These are phyloP conservation scores for Crepidodera aurea DNA, from an alignment of 2,888 invertebrate genomes.

Conservation along the genomic window DNA sequence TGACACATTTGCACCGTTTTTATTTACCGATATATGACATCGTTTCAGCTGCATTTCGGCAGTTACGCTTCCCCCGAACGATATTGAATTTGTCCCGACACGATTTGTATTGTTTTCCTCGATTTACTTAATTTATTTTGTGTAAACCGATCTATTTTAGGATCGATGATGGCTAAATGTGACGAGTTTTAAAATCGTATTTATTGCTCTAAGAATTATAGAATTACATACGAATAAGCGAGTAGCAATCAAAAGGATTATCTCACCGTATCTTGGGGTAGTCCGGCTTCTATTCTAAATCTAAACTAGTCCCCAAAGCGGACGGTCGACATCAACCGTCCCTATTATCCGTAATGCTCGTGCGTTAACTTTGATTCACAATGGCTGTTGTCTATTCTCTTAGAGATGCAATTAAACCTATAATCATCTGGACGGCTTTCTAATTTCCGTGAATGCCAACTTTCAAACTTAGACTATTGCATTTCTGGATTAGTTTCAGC, in stretches of 20 bases:
- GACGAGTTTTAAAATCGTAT: too few relatives aligned
- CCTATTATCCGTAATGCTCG: conserved; percentile 54
- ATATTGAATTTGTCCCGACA: conserved; percentile 18
- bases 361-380: conserved; percentile 53
- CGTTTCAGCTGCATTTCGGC: conserved; percentile 27
- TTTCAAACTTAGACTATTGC: conserved; percentile 43
- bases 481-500: conserved; percentile 39
- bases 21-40: conserved; percentile 36
- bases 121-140: too few relatives aligned
- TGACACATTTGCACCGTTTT: conserved; percentile 44
- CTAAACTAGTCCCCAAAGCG: conserved; percentile 38
- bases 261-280: too few relatives aligned
- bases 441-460: conserved; percentile 42
- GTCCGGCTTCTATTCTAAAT: not conserved
- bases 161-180: too few relatives aligned
- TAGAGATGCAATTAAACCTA: conserved; percentile 54
- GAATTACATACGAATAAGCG: too few relatives aligned
- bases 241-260: too few relatives aligned
- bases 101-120: not conserved
- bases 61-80: conserved; percentile 4
- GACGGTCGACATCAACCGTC: conserved; percentile 44
- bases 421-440: conserved; percentile 50
- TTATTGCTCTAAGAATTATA: too few relatives aligned
- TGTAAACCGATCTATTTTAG: too few relatives aligned
- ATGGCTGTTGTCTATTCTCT: conserved; percentile 53